phyloP scores from a whole-genome alignment of 2,888 invertebrate species.

The Chloroclysta siterata region DNA sequence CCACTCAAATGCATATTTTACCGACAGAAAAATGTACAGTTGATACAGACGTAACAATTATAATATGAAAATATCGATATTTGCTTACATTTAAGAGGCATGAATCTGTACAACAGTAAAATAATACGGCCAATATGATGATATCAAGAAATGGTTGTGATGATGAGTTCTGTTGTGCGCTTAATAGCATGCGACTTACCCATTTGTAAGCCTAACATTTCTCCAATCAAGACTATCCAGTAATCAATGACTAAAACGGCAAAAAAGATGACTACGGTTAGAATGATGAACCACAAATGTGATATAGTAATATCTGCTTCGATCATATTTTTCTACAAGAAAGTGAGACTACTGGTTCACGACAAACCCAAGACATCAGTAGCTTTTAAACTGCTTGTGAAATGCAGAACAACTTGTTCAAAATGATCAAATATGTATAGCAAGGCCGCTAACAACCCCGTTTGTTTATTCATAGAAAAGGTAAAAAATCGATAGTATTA shows the following conservation, averaged over 20 bases:
- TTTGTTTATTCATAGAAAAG: constrained; percentile 16
- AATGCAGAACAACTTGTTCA: constrained; percentile 4
- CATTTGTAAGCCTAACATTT: background rate
- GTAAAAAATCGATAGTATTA: constrained; percentile 21
- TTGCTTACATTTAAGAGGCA: too few relatives aligned
- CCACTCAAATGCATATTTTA: too few relatives aligned
- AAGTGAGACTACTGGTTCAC: background rate
- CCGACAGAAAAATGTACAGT: too few relatives aligned
- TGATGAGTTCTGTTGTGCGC: background rate
- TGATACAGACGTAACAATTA: too few relatives aligned
- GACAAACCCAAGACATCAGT: background rate
- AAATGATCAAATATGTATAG: constrained; percentile 12
- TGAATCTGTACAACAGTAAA: too few relatives aligned
- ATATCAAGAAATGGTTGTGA: background rate
- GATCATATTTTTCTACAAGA: constrained; percentile 2
- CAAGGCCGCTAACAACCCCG: background rate
- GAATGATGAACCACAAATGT: constrained; percentile 2
- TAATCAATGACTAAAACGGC: constrained; percentile 2
- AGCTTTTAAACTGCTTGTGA: constrained; percentile 1
- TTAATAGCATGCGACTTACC: background rate
- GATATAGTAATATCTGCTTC: background rate
- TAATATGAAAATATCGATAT: too few relatives aligned
- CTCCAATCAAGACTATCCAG: constrained; percentile 2
- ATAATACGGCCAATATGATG: background rate
- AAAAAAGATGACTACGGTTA: background rate